Evolutionary conservation across 30 jellyfish, hydroid and myxozoan species (phyloP), one percentile per base, ranked within the genome.

Genomic region (Clytia hemisphaerica): DNA sequence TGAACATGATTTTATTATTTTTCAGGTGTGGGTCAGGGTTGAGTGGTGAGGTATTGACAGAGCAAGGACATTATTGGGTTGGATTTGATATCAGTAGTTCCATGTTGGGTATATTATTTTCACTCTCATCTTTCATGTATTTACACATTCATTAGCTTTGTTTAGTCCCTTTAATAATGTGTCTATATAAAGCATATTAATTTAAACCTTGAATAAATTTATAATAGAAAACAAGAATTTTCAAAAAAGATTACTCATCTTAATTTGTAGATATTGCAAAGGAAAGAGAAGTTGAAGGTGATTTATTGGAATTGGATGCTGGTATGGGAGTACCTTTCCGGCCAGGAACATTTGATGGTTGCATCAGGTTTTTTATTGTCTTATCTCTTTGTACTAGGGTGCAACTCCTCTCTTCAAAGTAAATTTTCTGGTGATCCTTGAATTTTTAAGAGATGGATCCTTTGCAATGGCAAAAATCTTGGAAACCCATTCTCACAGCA

Each of bases 321-420:
- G 99, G 99, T 6, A 79, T 77, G 35, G 99, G 99, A 18, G 93
- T 84, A 14, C 62, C 78, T 32, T 92, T 92, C 61, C 91, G 95
- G 14, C 99, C 95, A 25, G 99, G 95, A 16, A 71, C 95, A 30
- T 92, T 92, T 83, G 99, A 92, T 78, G 99, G 94, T 40, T 92
- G 99, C 68, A 80, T 92, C 4, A 76, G 90, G 90, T 76, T 40
- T 18, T 12, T 28, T 16, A n/a, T 29, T 46, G 3, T 4, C 9
- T 9, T n/a, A 27, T 46, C 30, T 46, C 60, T 46, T n/a, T n/a
- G n/a, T n/a, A n/a, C n/a, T 42, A n/a, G n/a, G n/a, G 53, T 42
- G n/a, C 12, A 42, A 12, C 53, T 12, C 12, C 53, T 10, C 53
- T 48, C 21, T 48, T 48, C 26, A 9, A 48, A 48, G 26, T 12